Percentiles rank a stretch among this genome's conserved stretches.
Conservation (phyloP, 2,888 invertebrate species). For the Penaeus monodon region DNA sequence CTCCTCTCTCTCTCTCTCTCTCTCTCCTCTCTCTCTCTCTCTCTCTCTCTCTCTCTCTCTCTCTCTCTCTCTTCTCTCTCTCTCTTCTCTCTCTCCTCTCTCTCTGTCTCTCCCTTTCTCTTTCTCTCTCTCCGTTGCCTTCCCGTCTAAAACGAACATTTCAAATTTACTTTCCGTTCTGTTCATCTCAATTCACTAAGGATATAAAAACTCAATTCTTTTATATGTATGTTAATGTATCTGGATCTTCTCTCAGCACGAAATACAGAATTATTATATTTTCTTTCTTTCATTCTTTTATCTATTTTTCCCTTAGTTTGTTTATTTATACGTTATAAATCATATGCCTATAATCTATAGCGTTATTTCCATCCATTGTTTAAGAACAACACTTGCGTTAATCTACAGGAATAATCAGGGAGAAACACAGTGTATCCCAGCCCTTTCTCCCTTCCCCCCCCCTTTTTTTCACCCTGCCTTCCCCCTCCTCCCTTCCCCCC, state of each 20-base stretch:
- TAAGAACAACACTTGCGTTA: neutral
- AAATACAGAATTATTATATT: too few species aligned
- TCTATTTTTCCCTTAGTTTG: neutral
- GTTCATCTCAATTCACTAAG: too few species aligned
- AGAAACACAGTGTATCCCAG: neutral
- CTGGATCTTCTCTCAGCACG: too few species aligned
- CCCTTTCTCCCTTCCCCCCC: neutral
- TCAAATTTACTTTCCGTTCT: too few species aligned
- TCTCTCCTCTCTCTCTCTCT: neutral
- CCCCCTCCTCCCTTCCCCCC: too few species aligned
- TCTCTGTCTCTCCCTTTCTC: neutral
- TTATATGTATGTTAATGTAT: too few species aligned
- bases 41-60: slow-evolving; percentile 4
- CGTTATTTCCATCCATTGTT: neutral
- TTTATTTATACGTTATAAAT: neutral
- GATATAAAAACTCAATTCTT: too few species aligned
- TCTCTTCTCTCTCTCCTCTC: too few species aligned
- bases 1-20: too few species aligned
- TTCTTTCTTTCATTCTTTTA: neutral
- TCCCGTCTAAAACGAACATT: too few species aligned
- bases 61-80: too few species aligned
- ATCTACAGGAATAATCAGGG: neutral
- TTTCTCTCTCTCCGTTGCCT: neutral
- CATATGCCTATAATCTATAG: neutral
- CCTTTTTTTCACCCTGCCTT: too few species aligned